These are phyloP conservation scores for Uria lomvia DNA, from an alignment of 2,113 vertebrate species.

Conservation along the genomic window DNA sequence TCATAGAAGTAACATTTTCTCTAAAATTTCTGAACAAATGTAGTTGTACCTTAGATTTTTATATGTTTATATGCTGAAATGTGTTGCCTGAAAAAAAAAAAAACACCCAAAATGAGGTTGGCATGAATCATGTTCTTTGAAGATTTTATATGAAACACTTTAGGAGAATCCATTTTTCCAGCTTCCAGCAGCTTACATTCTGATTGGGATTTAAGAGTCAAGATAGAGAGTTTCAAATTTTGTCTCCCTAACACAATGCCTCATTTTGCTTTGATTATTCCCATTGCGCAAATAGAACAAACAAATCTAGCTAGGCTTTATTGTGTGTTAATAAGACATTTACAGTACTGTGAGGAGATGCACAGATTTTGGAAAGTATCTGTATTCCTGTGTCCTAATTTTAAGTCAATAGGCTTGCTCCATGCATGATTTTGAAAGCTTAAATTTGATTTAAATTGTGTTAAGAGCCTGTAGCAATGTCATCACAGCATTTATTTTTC, in stretches of 20 bases:
- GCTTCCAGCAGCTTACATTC: background rate
- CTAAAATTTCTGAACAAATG: background rate
- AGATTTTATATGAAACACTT: background rate
- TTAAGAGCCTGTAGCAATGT: background rate
- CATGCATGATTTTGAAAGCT: background rate
- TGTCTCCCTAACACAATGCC: fast-evolving
- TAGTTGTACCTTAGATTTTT: background rate
- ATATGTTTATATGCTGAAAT: background rate
- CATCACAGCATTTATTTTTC: background rate
- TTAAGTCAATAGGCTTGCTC: background rate
- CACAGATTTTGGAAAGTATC: background rate
- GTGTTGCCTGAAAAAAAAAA: background rate
- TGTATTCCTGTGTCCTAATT: background rate
- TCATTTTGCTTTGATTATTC: background rate
- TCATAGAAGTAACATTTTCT: background rate
- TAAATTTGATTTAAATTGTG: background rate
- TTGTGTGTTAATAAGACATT: background rate
- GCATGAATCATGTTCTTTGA: background rate
- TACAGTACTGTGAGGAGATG: background rate
- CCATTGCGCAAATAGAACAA: background rate
- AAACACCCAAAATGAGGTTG: background rate
- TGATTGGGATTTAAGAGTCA: background rate
- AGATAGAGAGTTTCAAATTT: background rate
- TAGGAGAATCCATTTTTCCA: background rate
- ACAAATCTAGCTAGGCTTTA: background rate